Conservation (phyloP, 2,797 vertebrate species). For the Oreonectes daqikongensis region DNA sequence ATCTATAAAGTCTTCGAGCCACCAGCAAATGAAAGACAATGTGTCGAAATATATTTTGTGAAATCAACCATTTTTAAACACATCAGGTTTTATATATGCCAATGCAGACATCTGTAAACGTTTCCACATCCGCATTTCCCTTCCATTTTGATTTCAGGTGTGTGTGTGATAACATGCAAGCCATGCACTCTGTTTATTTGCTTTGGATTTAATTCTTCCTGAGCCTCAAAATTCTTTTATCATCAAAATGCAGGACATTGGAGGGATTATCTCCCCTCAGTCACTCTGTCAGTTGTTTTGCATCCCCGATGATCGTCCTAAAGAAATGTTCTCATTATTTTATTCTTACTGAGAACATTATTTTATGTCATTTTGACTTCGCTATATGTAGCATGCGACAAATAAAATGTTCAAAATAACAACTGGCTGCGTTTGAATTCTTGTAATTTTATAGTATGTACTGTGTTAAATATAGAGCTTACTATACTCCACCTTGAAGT, state of each 20-base stretch:
- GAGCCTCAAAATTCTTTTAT: slow-evolving; percentile 61
- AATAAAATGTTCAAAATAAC: background rate
- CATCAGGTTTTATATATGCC: background rate
- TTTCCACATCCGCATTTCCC: slow-evolving; percentile 36
- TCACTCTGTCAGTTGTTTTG: slow-evolving; percentile 51
- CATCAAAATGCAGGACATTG: slow-evolving; percentile 63
- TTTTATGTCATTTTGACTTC: background rate
- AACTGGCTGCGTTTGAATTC: background rate
- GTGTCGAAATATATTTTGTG: background rate
- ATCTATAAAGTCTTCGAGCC: background rate
- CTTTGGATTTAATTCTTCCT: slow-evolving; percentile 53
- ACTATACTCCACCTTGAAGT: background rate
- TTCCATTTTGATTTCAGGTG: slow-evolving; percentile 55
- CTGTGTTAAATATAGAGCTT: no score
- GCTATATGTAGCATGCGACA: background rate
- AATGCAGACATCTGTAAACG: slow-evolving; percentile 12
- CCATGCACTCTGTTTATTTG: slow-evolving; percentile 44
- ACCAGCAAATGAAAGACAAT: background rate
- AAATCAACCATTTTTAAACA: background rate
- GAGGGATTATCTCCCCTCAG: slow-evolving; percentile 39
- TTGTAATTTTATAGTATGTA: no score
- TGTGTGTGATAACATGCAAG: slow-evolving; percentile 49
- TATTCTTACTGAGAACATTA: background rate
- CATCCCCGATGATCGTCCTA: slow-evolving; percentile 58
- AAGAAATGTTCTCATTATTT: slow-evolving; percentile 16